Evolutionary conservation across 2,113 vertebrate species (phyloP).

Genomic region (Argyrosomus japonicus): DNA sequence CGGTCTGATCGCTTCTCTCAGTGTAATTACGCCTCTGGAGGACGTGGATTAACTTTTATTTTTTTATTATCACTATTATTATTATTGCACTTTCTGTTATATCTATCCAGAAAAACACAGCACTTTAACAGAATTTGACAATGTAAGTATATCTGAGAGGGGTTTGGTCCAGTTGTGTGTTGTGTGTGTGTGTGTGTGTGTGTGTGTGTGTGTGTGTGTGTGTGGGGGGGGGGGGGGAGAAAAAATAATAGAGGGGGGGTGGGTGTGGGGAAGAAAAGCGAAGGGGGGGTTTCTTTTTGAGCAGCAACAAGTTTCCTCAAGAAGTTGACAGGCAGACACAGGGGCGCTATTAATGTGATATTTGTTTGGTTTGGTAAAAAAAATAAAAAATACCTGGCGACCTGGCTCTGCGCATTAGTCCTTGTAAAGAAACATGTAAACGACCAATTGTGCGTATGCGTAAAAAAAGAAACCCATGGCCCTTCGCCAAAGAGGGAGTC

Average conservation of each 20-base stretch:
- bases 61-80: too few species aligned
- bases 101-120: conserved; percentile 53
- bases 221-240: too few species aligned
- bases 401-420: conserved; percentile 77
- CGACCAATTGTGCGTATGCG: conserved; percentile 59
- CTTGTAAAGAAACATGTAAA: conserved; percentile 53
- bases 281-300: conserved; percentile 59
- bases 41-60: conserved; percentile 76
- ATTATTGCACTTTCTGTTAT: conserved; percentile 26
- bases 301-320: conserved; percentile 92
- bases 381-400: conserved; percentile 25
- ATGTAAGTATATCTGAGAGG: conserved; percentile 80
- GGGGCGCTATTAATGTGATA: conserved; percentile 68
- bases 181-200: too few species aligned
- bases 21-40: conserved; percentile 49
- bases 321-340: conserved; percentile 81
- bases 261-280: too few species aligned
- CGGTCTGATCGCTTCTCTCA: conserved; percentile 43
- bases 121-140: conserved; percentile 68
- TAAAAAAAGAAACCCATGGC: conserved; percentile 62
- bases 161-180: conserved; percentile 16
- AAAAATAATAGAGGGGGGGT: not conserved
- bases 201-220: too few species aligned
- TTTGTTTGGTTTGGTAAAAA: conserved; percentile 81
- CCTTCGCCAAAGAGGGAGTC: conserved; percentile 64